Percentiles rank a stretch among this genome's conserved stretches.
phyloP scores from a whole-genome alignment of 2,888 invertebrate genomes.

The Eugnorisma glareosa region DNA sequence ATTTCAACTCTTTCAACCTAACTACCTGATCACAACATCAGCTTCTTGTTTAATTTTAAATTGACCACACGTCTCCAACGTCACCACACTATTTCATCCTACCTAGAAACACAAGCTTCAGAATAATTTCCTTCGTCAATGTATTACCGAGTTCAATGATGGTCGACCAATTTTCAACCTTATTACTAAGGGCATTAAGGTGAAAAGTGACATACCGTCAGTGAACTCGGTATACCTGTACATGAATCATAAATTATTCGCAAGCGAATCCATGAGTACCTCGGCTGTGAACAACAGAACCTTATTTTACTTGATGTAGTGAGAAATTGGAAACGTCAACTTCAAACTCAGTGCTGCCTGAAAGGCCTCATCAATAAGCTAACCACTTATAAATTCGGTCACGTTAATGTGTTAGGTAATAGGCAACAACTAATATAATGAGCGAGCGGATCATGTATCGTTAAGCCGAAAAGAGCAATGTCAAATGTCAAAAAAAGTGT shows the following conservation, averaged over 20 bases:
- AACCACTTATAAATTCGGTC: neutral
- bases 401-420: neutral
- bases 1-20: too few relatives aligned
- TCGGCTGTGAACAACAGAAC: neutral
- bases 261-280: neutral
- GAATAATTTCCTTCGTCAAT: neutral
- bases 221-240: neutral
- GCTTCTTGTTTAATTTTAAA: too few relatives aligned
- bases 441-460: neutral
- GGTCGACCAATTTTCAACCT: too few relatives aligned
- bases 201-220: too few relatives aligned
- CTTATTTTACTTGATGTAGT: neutral
- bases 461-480: too few relatives aligned
- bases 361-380: neutral
- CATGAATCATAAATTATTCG: conserved; percentile 6
- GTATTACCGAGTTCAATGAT: too few relatives aligned
- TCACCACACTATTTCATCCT: neutral
- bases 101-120: neutral
- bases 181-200: too few relatives aligned
- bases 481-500: too few relatives aligned
- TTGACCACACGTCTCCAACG: neutral
- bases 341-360: neutral
- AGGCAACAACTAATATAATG: neutral
- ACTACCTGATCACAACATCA: too few relatives aligned
- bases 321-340: neutral